These are phyloP conservation scores for Campylomormyrus numenius DNA, from an alignment of 2,113 vertebrate genomes.

Conservation along the genomic window DNA sequence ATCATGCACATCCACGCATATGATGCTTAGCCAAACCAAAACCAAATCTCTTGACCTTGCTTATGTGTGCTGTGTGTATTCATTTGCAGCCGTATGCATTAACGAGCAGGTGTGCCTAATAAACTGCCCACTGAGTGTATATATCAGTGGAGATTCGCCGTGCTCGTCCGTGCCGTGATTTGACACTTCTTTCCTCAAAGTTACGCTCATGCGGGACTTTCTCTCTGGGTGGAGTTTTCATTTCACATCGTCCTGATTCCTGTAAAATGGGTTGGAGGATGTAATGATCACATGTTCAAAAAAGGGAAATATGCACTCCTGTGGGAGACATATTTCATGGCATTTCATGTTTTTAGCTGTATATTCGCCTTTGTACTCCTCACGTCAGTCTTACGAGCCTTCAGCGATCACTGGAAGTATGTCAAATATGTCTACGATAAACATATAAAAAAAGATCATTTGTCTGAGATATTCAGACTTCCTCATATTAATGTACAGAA, in stretches of 20 bases:
- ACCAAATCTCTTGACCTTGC: not conserved
- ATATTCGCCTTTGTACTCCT: not conserved
- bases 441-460: not conserved
- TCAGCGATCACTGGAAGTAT: not conserved
- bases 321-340: not conserved
- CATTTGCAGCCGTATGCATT: not conserved
- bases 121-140: not conserved
- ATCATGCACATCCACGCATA: not conserved
- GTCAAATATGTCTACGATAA: not conserved
- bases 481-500: not conserved
- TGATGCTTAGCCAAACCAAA: not conserved
- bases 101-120: not conserved
- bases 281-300: slow-evolving; percentile 7
- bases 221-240: not conserved
- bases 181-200: not conserved
- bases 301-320: not conserved
- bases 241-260: slow-evolving; percentile 6
- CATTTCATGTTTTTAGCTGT: not conserved
- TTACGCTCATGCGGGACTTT: not conserved
- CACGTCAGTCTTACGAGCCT: not conserved
- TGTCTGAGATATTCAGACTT: not conserved
- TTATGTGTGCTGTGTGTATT: not conserved
- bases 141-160: not conserved
- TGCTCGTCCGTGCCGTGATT: not conserved
- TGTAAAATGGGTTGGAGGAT: not conserved